Conservation (phyloP, 2,113 vertebrate species). For the Grammomys dolichurus region DNA sequence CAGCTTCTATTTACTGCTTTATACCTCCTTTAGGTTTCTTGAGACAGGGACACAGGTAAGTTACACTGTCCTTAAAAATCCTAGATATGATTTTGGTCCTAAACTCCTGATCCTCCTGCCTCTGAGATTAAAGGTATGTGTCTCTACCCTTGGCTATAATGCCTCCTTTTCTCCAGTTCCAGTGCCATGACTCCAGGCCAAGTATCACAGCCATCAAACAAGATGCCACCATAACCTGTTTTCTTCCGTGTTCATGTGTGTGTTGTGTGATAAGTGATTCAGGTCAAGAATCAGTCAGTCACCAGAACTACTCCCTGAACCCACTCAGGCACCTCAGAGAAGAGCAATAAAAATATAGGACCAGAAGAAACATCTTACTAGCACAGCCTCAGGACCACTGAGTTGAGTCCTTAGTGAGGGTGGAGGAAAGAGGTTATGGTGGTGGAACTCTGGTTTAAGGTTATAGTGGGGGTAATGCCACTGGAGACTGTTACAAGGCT, state of each 20-base stretch:
- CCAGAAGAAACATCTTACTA: background rate
- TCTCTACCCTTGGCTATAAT: background rate
- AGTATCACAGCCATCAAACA: background rate
- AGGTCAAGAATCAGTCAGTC: background rate
- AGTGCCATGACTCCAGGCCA: background rate
- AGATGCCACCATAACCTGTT: background rate
- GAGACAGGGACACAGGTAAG: background rate
- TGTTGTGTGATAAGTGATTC: background rate
- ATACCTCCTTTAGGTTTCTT: background rate
- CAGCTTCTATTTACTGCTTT: background rate
- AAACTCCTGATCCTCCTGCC: background rate
- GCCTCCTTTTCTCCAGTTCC: slow-evolving; percentile 1
- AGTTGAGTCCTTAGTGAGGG: background rate
- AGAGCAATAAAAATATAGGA: background rate
- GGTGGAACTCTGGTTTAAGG: background rate
- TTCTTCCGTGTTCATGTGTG: background rate
- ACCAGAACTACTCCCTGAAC: background rate
- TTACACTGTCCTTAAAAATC: background rate
- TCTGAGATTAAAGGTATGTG: background rate
- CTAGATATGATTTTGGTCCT: background rate
- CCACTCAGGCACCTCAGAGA: background rate
- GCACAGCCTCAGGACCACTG: background rate
- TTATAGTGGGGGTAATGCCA: background rate
- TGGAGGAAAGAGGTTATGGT: background rate
- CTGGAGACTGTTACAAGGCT: background rate